Base-by-base conservation (phyloP, 2,888 invertebrate genomes). In the Oeneis ivallda region DNA sequence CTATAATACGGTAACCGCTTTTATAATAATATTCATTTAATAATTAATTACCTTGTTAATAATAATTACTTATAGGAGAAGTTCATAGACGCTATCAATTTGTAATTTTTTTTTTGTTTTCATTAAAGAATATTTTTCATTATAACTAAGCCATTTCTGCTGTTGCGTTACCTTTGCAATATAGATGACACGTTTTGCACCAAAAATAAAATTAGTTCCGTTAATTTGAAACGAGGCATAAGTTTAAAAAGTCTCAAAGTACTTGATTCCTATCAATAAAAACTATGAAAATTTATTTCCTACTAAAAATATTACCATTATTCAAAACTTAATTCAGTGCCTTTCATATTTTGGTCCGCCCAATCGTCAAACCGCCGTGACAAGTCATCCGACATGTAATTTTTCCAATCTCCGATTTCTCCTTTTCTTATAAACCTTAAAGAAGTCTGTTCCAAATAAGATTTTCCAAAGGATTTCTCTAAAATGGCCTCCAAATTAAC, bases 341-440 rank as follows among this genome's bases (percentile, higher is more conserved):
- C 94, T 62, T 92, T 89, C 37, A 94, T 83, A 81, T 95, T 92
- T 50, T 92, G 80, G 37, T 92, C 92, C 0, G 93, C 94, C 96
- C 96, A 96, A 10, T 93, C 86, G 79, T 97, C 96, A 77, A 97
- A 96, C 71, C 93, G 90, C 60, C 92, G 86, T 0, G 95, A 94
- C 75, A 96, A 88, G 74, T 95, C 95, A 2, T 94, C 93, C 0
- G 94, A 93, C 94, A 97, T 96, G 68, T 95, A 93, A 79, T 96
- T 95, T 76, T 94, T 94, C 96, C 95, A 95, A 75, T 96, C 96
- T 0, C 96, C 96, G 17, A 96, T 94, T 79, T 94, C 93, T 0
- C 97, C 97, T 83, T 96, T 96, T 15, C 96, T 92, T 68, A 96
- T 95, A 74, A 96, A 96, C 74, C 94, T 93, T 0, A 89, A 75